Percentiles rank a stretch among this genome's conserved stretches.
Evolutionary conservation across 2,113 vertebrate genomes (phyloP).

Genomic region (Neoarius graeffei): DNA sequence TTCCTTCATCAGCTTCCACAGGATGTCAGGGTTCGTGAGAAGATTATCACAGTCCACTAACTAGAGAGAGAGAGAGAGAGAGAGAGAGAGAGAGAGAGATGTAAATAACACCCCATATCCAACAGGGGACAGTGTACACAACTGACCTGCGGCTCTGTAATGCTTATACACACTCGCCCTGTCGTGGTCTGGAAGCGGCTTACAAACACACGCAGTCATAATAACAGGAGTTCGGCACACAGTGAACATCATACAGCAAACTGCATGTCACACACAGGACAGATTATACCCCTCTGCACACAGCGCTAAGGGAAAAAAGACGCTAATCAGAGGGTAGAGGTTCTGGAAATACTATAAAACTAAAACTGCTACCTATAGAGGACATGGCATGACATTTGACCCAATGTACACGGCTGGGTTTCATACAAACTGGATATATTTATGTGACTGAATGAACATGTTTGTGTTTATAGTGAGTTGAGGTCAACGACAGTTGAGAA

Average conservation of each 20-base stretch:
- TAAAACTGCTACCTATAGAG: not conserved
- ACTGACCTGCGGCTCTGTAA: not conserved
- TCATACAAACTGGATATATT: not conserved
- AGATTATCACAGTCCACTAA: slow-evolving; percentile 86
- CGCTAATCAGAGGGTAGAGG: slow-evolving; percentile 3
- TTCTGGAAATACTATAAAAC: not conserved
- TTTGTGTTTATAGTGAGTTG: not conserved
- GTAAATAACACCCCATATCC: not conserved
- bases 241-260: not conserved
- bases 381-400: not conserved
- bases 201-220: not conserved
- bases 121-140: not conserved
- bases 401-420: not conserved
- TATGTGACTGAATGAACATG: not conserved
- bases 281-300: not conserved
- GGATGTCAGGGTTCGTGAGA: slow-evolving; percentile 78
- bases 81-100: not conserved
- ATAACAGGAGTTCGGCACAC: not conserved
- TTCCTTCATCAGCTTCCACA: slow-evolving; percentile 83
- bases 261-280: not conserved
- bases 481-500: not conserved
- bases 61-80: slow-evolving; percentile 59
- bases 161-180: not conserved
- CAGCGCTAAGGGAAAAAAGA: not conserved
- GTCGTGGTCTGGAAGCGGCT: not conserved